These are phyloP conservation scores for Gnathonemus echidnorhynchus DNA, from an alignment of 2,113 vertebrate genomes.

Conservation along the genomic window DNA sequence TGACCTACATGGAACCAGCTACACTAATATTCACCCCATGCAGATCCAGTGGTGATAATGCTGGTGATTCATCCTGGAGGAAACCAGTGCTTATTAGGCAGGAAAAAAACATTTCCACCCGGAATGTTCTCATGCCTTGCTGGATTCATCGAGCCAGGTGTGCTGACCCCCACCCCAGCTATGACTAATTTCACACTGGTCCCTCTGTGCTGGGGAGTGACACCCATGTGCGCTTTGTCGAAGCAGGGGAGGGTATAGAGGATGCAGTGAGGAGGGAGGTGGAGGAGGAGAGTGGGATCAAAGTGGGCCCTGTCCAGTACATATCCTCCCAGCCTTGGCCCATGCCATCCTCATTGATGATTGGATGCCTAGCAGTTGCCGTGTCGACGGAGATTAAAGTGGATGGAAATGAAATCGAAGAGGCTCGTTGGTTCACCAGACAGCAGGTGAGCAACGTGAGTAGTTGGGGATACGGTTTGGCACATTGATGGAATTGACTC, in stretches of 20 bases:
- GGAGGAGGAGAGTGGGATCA: constrained; percentile 82
- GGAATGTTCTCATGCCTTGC: constrained; percentile 89
- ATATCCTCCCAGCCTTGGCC: constrained; percentile 90
- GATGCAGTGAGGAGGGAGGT: constrained; percentile 87
- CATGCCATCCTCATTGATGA: constrained; percentile 92
- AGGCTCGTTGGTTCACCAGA: constrained; percentile 85
- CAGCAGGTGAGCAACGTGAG: constrained; percentile 66
- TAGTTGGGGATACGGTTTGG: background rate
- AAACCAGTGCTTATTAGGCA: constrained; percentile 83
- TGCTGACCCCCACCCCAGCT: background rate
- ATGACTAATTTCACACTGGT: background rate
- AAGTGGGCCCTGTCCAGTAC: constrained; percentile 78
- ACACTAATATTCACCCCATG: background rate
- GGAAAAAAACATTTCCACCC: constrained; percentile 78
- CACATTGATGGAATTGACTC: background rate
- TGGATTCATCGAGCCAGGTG: constrained; percentile 91
- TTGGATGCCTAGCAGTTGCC: constrained; percentile 82
- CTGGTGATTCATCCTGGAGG: constrained; percentile 88
- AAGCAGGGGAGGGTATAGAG: constrained; percentile 81
- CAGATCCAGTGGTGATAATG: constrained; percentile 97
- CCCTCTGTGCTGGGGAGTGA: background rate
- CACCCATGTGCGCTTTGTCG: background rate
- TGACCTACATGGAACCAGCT: background rate
- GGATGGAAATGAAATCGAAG: constrained; percentile 88
- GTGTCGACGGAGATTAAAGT: constrained; percentile 81